These are phyloP conservation scores for Sepiola atlantica DNA, from an alignment of 2,888 invertebrate species.

Conservation along the genomic window DNA sequence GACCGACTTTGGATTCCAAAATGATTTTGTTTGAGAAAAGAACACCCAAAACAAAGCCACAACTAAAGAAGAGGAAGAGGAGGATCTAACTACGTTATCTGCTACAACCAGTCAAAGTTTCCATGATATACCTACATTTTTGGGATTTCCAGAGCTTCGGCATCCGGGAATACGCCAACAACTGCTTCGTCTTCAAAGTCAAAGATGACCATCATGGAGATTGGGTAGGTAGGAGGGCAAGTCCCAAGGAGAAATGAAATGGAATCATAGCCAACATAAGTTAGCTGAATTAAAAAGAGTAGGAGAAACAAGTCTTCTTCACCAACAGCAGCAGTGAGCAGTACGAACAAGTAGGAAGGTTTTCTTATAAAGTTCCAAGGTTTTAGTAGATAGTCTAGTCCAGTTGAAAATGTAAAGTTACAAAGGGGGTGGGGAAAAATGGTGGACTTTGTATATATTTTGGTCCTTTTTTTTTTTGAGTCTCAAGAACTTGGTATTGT, in stretches of 20 bases:
- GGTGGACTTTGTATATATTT: neutral
- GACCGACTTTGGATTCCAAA: neutral
- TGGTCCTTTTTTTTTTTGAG: neutral
- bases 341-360: constrained; percentile 6
- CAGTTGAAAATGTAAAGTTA: neutral
- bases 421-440: neutral
- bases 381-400: constrained; percentile 14
- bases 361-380: neutral
- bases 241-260: constrained; percentile 44
- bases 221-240: constrained; percentile 46
- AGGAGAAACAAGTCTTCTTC: constrained; percentile 38
- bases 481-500: constrained; percentile 16
- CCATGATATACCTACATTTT: constrained; percentile 47
- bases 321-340: neutral
- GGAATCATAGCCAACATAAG: constrained; percentile 45
- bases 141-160: constrained; percentile 46
- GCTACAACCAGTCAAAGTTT: constrained; percentile 46
- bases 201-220: constrained; percentile 47
- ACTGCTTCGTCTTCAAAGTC: constrained; percentile 43
- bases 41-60: constrained; percentile 43
- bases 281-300: constrained; percentile 44
- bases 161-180: constrained; percentile 44
- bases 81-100: constrained; percentile 44
- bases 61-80: constrained; percentile 42
- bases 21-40: constrained; percentile 24